Evolutionary conservation across 2,888 invertebrate species (phyloP).

Genomic region (Chloromyia formosa): DNA sequence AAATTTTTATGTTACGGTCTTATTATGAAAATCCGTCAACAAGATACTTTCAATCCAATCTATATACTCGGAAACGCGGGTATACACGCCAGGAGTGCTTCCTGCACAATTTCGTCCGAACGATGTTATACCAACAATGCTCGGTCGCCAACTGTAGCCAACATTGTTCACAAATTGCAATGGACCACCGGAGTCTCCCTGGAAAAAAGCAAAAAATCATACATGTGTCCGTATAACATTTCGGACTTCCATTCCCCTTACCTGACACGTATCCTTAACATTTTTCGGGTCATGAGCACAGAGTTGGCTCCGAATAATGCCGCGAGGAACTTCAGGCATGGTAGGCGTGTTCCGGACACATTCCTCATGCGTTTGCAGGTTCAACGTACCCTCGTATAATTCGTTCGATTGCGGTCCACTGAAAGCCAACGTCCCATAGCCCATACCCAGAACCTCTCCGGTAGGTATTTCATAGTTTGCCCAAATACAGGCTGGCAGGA

Average conservation of each 20-base stretch:
- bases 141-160: background rate
- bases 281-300: conserved; percentile 58
- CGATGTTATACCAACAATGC: conserved; percentile 52
- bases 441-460: conserved; percentile 66
- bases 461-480: conserved; percentile 54
- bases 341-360: conserved; percentile 56
- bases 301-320: conserved; percentile 58
- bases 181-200: conserved; percentile 62
- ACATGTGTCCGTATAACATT: no score
- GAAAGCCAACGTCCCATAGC: conserved; percentile 68
- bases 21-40: no score
- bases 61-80: conserved; percentile 47
- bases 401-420: conserved; percentile 57
- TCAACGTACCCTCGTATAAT: conserved; percentile 58
- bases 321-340: conserved; percentile 54
- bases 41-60: conserved; percentile 48
- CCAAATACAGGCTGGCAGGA: conserved; percentile 69
- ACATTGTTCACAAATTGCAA: conserved; percentile 54
- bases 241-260: conserved; percentile 39
- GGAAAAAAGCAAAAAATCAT: background rate
- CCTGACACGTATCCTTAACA: conserved; percentile 60
- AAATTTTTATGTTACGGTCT: no score
- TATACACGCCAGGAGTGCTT: conserved; percentile 47
- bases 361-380: conserved; percentile 57
- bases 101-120: conserved; percentile 51